These are phyloP conservation scores for Lasioglossum lativentre DNA, from an alignment of 2,888 invertebrate genomes.

Conservation along the genomic window DNA sequence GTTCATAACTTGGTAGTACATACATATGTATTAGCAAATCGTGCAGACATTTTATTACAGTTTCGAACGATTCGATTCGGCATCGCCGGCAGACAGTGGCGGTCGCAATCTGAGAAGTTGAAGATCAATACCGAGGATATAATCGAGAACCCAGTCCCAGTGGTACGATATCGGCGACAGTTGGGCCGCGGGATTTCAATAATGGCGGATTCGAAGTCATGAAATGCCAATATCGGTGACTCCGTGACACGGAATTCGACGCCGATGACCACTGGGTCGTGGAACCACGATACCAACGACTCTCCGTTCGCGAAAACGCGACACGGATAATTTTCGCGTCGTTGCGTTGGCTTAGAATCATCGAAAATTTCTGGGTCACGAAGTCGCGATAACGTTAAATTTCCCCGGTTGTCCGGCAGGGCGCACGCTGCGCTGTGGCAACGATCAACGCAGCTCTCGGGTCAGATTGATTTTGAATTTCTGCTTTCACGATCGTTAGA, in stretches of 20 bases:
- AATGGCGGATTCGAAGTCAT: constrained; percentile 16
- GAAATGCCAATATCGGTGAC: constrained; percentile 32
- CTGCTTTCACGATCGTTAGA: neutral
- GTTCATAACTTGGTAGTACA: neutral
- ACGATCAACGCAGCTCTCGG: neutral
- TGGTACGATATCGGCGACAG: constrained; percentile 18
- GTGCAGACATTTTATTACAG: neutral
- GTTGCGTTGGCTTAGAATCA: neutral
- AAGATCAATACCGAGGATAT: neutral
- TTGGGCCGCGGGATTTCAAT: constrained; percentile 36
- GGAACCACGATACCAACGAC: constrained; percentile 13
- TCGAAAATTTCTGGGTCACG: neutral
- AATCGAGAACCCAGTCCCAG: neutral
- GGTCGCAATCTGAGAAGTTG: constrained; percentile 10
- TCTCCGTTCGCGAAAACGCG: neutral
- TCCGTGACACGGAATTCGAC: constrained; percentile 24
- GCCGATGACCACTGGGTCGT: constrained; percentile 33
- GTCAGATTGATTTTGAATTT: neutral
- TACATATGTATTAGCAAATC: neutral
- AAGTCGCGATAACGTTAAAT: constrained; percentile 5
- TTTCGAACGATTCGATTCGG: neutral
- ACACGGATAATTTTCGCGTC: neutral
- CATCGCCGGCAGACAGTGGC: neutral
- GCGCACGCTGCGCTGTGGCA: too few relatives aligned
- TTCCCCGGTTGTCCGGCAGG: too few relatives aligned